Evolutionary conservation across 1,140 invertebrate genomes (phyloP).

Genomic region (Ladona fulva): DNA sequence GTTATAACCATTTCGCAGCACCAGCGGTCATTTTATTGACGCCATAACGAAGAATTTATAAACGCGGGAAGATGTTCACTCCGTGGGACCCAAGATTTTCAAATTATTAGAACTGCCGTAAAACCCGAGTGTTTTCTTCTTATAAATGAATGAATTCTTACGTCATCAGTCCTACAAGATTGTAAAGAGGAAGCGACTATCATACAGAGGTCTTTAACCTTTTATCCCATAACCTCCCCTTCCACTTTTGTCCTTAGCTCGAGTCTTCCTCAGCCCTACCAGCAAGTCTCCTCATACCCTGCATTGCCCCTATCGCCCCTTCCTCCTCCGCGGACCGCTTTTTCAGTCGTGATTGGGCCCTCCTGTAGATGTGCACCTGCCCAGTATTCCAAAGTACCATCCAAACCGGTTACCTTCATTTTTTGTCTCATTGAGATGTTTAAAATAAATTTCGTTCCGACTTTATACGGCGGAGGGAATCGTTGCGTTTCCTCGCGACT

Average conservation of each 20-base stretch:
- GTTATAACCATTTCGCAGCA: no score
- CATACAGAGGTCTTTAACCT: not conserved
- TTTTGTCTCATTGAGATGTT: conserved; percentile 7
- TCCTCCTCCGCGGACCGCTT: not conserved
- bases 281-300: not conserved
- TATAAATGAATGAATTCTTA: not conserved
- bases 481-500: not conserved
- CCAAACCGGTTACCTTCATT: not conserved
- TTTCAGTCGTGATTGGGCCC: not conserved
- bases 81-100: no score
- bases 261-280: not conserved
- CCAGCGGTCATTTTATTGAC: no score
- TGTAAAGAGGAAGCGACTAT: not conserved
- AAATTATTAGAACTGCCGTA: not conserved
- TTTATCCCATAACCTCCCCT: no score
- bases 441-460: not conserved
- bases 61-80: no score
- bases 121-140: not conserved
- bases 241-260: no score
- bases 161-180: not conserved
- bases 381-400: not conserved
- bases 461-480: conserved; percentile 1
- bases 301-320: not conserved
- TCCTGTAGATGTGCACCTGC: not conserved
- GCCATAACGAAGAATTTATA: no score